These are phyloP conservation scores for Pelecanoides urinatrix DNA, from an alignment of 2,113 vertebrate genomes.

Conservation along the genomic window DNA sequence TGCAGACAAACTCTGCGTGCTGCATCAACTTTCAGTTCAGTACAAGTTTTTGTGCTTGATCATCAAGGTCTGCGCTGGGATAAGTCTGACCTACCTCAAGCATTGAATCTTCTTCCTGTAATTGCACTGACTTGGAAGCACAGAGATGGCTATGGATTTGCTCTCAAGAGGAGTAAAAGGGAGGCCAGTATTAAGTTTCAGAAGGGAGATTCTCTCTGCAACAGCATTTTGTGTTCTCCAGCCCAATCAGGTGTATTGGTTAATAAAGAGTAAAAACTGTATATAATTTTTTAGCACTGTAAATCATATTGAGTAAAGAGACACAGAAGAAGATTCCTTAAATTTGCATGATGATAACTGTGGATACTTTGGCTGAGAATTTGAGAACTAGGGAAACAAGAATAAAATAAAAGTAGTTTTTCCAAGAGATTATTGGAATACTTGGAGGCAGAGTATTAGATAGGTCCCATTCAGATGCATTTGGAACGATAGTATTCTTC, in stretches of 20 bases:
- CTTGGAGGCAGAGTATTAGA: background rate
- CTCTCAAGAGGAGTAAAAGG: background rate
- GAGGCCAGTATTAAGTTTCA: background rate
- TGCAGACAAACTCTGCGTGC: background rate
- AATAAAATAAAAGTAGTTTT: background rate
- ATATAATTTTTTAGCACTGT: background rate
- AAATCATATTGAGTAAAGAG: background rate
- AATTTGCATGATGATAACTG: background rate
- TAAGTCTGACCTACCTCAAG: background rate
- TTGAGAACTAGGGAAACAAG: background rate
- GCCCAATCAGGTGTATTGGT: background rate
- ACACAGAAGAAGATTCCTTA: background rate
- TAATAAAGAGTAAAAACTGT: background rate
- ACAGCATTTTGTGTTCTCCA: background rate
- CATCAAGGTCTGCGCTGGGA: background rate
- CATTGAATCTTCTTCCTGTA: background rate
- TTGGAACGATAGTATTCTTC: background rate
- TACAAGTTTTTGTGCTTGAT: background rate
- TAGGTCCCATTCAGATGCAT: background rate
- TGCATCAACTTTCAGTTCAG: rapidly evolving
- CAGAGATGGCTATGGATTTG: background rate
- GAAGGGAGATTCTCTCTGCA: background rate
- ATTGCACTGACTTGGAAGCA: background rate
- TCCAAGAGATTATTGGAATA: background rate
- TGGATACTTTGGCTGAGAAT: background rate